phyloP scores from a whole-genome alignment of 2,113 vertebrate genomes.

The Puma concolor region DNA sequence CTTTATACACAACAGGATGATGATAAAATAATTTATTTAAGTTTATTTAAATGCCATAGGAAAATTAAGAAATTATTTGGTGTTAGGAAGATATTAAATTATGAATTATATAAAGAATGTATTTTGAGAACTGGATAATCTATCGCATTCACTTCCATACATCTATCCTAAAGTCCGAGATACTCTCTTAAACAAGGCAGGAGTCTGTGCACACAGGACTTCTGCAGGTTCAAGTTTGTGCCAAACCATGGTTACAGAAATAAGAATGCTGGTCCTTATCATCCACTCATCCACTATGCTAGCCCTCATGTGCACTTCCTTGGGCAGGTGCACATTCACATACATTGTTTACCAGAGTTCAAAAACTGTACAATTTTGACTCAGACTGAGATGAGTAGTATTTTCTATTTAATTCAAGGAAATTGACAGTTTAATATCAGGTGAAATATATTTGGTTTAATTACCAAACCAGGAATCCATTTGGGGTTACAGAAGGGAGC shows the following conservation, averaged over 20 bases:
- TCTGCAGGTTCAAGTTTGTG: neutral
- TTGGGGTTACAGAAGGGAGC: neutral
- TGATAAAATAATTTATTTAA: neutral
- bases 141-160: neutral
- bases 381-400: neutral
- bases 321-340: neutral
- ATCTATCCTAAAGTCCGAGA: neutral
- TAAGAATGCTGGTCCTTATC: neutral
- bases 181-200: neutral
- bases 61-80: conserved; percentile 22
- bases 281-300: neutral
- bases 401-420: conserved; percentile 6
- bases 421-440: neutral
- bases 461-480: neutral
- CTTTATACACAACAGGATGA: neutral
- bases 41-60: neutral
- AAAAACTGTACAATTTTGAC: neutral
- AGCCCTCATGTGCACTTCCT: neutral
- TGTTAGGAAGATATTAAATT: neutral
- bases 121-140: neutral
- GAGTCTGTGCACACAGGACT: neutral
- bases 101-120: neutral
- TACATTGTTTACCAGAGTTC: neutral
- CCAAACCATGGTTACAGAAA: neutral
- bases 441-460: neutral